Base-by-base conservation (phyloP, 2,797 vertebrate species). In the Sebastes elongatus region DNA sequence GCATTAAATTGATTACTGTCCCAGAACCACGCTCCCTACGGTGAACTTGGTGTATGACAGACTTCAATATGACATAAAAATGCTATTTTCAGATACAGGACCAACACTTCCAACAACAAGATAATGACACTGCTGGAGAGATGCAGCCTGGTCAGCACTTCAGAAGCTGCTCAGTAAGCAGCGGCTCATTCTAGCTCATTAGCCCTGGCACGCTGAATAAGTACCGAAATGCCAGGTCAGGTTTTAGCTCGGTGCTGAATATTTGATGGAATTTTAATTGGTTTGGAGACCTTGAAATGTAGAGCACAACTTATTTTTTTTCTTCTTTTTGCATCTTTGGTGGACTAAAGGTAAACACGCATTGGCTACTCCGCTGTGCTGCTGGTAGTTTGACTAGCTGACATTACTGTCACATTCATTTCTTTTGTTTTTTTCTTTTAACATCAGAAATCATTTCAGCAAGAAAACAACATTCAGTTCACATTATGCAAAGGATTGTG, bases 161-260 rank as follows among this genome's bases (percentile, higher is more conserved):
- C 27, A 82, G 32, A 72, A 71, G 57, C 63, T 79, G 80, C 80
- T 71, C 55, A 76, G 74, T 56, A 78, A 73, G 81, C 69, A 78
- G 67, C 3, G 1, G 13, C 56, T 61, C 2, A 72, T 55, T 83
- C 33, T 18, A 27, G 14, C 30, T 85, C 71, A 57, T 81, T 76
- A 82, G 53, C 38, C 20, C 13, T 10, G 10, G 7, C 49, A 46
- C 25, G 22, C 10, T 42, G 22, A 86, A 57, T 16, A 61, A 35
- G 13, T 11, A 46, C 27, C 1, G 1, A 78, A 76, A 82, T 32
- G 67, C 65, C 49, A 63, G 71, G 42, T 82, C 88, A 83, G 57
- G 63, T 52, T 78, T 76, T 25, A 76, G 57, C 70, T 30, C 13
- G 3, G 16, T 22, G 16, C 23, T 71, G 76, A 80, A 80, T 70